Evolutionary conservation across 2,888 invertebrate genomes (phyloP).

Genomic region (Tolmerus cingulatus): DNA sequence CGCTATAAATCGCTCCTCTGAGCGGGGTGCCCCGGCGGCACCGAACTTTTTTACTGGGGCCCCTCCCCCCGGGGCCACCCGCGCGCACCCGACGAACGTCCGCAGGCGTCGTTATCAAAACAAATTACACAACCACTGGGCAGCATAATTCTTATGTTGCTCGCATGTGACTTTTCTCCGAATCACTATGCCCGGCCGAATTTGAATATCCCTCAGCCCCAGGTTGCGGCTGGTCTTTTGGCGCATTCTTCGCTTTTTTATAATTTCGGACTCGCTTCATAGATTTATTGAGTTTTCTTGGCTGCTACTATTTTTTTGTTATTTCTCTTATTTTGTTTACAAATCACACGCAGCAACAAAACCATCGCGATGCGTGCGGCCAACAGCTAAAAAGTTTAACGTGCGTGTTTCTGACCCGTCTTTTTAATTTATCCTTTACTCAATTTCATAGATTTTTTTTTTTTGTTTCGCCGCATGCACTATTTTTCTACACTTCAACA

Average conservation of each 20-base stretch:
- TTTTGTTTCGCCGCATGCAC: neutral
- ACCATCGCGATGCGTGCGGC: neutral
- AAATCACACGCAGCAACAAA: conserved; percentile 5
- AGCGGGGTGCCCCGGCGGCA: neutral
- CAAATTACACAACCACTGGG: conserved; percentile 9
- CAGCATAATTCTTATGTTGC: conserved; percentile 13
- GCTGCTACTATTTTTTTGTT: neutral
- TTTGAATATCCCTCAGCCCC: neutral
- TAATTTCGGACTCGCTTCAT: neutral
- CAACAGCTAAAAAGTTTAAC: neutral
- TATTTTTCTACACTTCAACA: neutral
- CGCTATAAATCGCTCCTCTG: neutral
- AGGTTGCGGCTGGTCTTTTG: neutral
- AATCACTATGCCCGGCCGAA: neutral
- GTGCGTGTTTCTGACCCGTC: neutral
- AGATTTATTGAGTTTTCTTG: neutral
- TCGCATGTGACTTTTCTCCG: neutral
- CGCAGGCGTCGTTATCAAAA: neutral
- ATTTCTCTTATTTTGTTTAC: neutral
- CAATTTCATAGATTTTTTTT: neutral
- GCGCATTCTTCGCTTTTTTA: neutral
- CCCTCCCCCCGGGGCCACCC: neutral
- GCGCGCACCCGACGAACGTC: neutral
- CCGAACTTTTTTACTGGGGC: neutral
- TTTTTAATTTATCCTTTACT: neutral